Conservation (phyloP, 2,888 invertebrate genomes). For the Oscheius sp. region DNA sequence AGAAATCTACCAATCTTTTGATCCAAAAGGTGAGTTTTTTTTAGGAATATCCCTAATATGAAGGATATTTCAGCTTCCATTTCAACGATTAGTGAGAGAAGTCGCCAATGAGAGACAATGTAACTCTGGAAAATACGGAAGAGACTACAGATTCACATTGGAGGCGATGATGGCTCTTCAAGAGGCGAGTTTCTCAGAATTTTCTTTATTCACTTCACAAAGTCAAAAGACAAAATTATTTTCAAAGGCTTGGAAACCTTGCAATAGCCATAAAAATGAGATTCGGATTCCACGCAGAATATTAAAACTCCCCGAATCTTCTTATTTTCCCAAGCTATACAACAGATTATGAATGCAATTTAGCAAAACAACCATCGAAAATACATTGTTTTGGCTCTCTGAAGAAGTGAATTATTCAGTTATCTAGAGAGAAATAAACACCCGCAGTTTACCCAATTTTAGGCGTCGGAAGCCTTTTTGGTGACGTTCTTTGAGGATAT, state of each 20-base stretch:
- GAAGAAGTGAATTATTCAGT: too few species aligned
- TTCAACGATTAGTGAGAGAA: conserved; percentile 39
- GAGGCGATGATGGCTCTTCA: conserved; percentile 40
- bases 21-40: conserved; percentile 32
- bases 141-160: conserved; percentile 28
- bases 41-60: not conserved
- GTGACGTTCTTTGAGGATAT: conserved; percentile 42
- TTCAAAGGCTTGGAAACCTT: too few species aligned
- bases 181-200: conserved; percentile 20
- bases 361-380: too few species aligned
- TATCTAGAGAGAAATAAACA: too few species aligned
- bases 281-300: too few species aligned
- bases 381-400: not conserved
- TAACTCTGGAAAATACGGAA: not conserved
- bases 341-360: too few species aligned
- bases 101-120: conserved; percentile 20
- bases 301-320: too few species aligned
- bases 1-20: conserved; percentile 40
- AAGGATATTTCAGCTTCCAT: conserved; percentile 37
- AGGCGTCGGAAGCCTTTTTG: conserved; percentile 42
- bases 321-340: too few species aligned
- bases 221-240: too few species aligned
- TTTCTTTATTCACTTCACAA: not conserved
- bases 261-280: too few species aligned
- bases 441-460: conserved; percentile 1